A percentile compares a stretch with the other conserved stretches of the same genome.
Conservation (phyloP, 1,140 invertebrate species). For the Mactra quadrangularis region DNA sequence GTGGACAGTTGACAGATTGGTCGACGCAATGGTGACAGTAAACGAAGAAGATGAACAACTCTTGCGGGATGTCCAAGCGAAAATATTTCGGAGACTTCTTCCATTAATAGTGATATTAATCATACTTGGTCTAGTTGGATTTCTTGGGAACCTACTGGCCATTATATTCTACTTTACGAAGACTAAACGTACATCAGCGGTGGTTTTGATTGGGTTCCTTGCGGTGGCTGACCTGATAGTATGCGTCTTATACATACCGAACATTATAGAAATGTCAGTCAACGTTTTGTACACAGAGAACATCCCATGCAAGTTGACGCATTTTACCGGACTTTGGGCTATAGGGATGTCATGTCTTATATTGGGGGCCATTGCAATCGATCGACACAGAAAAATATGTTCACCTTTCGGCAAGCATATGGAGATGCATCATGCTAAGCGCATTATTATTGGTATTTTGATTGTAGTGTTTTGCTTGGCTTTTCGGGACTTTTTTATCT, state of each 20-base stretch:
- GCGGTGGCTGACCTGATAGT: background rate
- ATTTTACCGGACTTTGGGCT: background rate
- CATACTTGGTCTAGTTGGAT: background rate
- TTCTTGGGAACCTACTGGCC: background rate
- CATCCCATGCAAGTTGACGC: conserved; percentile 1
- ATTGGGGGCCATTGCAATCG: background rate
- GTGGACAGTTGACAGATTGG: no score
- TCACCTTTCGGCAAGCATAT: conserved; percentile 7
- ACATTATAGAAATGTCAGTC: background rate
- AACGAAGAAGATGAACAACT: background rate
- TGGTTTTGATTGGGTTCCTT: background rate
- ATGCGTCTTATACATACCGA: background rate
- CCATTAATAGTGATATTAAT: background rate
- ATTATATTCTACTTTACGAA: background rate
- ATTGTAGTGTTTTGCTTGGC: background rate
- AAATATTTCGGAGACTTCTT: background rate
- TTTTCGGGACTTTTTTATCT: background rate
- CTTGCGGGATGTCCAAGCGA: background rate
- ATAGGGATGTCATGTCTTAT: background rate
- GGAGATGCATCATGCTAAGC: no score
- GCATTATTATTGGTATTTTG: background rate
- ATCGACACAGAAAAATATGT: conserved; percentile 5
- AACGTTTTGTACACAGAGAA: background rate
- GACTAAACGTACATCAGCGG: background rate
- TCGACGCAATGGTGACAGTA: no score